Conservation (phyloP, 2,113 vertebrate species). For the Heterocephalus glaber region DNA sequence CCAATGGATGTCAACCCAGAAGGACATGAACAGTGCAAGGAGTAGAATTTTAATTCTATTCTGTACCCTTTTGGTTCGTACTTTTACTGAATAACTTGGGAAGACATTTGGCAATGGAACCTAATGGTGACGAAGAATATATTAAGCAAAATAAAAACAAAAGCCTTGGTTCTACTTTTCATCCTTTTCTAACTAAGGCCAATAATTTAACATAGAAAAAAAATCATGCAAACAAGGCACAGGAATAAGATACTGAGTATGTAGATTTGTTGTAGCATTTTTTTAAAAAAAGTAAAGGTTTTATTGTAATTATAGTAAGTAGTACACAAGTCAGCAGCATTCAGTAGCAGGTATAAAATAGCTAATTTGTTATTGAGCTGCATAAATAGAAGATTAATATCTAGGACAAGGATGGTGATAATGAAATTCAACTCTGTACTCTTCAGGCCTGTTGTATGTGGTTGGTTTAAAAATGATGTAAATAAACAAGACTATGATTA, state of each 20-base stretch:
- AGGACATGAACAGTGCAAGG: not conserved
- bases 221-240: not conserved
- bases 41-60: not conserved
- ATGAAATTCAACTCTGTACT: constrained; percentile 38
- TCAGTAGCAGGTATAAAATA: constrained; percentile 13
- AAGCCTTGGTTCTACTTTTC: not conserved
- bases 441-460: constrained; percentile 57
- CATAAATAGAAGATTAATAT: constrained; percentile 13
- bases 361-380: constrained; percentile 36
- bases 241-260: not conserved
- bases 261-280: not conserved
- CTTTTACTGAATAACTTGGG: not conserved
- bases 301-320: constrained; percentile 1
- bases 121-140: not conserved
- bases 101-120: not conserved
- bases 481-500: not conserved
- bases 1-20: not conserved
- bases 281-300: not conserved
- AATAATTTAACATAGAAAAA: not conserved
- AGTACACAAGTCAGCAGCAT: not conserved
- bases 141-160: not conserved
- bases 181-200: not conserved
- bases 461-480: constrained; percentile 15
- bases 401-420: not conserved
- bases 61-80: not conserved